Evolutionary conservation across 2,113 vertebrate genomes (phyloP).

Genomic region (Pampusana beccarii): DNA sequence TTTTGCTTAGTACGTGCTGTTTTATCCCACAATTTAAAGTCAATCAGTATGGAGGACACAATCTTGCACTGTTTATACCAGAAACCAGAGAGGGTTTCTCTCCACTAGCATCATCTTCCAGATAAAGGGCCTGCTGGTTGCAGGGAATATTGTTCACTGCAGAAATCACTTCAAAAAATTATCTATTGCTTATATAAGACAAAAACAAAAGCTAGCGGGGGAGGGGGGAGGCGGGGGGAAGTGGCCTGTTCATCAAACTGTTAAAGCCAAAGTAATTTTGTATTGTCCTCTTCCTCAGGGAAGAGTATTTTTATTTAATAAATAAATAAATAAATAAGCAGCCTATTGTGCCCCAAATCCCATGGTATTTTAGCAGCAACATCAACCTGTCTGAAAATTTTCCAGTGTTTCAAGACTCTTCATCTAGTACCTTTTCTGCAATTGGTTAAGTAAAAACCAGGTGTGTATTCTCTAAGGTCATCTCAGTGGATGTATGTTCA

Average conservation of each 20-base stretch:
- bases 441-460: constrained; percentile 35
- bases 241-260: neutral
- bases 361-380: neutral
- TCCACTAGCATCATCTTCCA: neutral
- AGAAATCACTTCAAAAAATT: neutral
- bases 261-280: neutral
- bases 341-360: neutral
- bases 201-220: neutral
- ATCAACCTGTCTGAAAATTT: neutral
- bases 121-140: neutral
- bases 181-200: neutral
- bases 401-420: neutral
- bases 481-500: constrained; percentile 19
- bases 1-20: neutral
- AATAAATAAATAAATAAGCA: neutral
- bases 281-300: neutral
- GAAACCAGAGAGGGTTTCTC: neutral
- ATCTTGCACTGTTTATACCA: neutral
- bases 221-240: no score
- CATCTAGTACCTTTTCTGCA: neutral
- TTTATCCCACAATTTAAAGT: neutral
- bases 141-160: neutral
- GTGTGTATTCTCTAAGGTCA: constrained; percentile 46
- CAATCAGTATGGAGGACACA: neutral
- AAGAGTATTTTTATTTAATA: neutral